Conservation (phyloP, 2,113 vertebrate species). For the Chroicocephalus ridibundus region DNA sequence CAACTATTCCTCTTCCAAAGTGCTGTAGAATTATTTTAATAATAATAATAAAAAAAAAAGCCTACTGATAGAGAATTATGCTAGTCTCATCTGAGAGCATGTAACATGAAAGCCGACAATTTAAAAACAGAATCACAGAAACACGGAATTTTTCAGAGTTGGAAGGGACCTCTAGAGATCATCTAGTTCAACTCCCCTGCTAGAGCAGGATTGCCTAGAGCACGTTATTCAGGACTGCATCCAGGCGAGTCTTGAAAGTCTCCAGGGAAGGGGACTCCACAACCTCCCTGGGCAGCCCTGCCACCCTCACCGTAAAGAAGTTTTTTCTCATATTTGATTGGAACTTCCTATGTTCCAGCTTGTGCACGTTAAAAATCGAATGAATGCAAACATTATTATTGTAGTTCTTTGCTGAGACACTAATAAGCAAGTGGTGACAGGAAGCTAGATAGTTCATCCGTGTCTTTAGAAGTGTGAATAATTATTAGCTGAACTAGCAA, state of each 20-base stretch:
- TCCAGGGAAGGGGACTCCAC: no score
- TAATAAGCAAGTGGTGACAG: conserved; percentile 55
- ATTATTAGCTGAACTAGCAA: neutral
- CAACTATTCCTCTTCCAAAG: neutral
- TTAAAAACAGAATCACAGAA: neutral
- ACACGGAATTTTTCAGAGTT: no score
- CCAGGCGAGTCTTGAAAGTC: no score
- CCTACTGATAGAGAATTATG: neutral
- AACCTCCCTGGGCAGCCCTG: no score
- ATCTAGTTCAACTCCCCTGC: no score
- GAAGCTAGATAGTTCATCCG: neutral
- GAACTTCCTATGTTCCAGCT: no score
- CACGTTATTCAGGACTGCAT: no score
- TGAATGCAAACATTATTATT: conserved; percentile 18
- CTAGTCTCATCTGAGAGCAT: neutral
- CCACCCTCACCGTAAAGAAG: no score
- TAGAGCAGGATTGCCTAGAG: no score
- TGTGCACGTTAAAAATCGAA: neutral
- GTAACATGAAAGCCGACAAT: neutral
- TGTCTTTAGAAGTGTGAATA: neutral
- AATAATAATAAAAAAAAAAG: neutral
- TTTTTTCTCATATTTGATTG: no score
- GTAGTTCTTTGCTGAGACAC: neutral
- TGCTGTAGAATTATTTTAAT: neutral
- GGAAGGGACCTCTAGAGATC: no score